These are phyloP conservation scores for Anhinga rufa DNA, from an alignment of 2,113 vertebrate genomes.

Conservation along the genomic window DNA sequence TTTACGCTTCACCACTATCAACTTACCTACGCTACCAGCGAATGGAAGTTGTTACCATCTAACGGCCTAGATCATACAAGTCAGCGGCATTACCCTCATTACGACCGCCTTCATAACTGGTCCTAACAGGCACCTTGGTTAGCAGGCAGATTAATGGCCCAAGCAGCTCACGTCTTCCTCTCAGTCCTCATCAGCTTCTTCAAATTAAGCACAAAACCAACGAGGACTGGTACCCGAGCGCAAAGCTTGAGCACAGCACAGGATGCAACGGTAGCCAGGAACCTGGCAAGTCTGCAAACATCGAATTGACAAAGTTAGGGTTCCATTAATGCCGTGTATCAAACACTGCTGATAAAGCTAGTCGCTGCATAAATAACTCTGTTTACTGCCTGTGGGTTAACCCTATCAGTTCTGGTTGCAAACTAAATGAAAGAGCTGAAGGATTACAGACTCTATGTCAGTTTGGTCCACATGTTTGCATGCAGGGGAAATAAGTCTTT, in stretches of 20 bases:
- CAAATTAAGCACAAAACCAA: not conserved
- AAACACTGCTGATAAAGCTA: not conserved
- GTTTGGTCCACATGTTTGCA: rapidly evolving
- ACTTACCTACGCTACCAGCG: too few species aligned
- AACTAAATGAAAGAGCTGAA: not conserved
- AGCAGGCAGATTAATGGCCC: not conserved
- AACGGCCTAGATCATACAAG: not conserved
- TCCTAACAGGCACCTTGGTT: not conserved
- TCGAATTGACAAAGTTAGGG: not conserved
- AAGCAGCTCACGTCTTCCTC: not conserved
- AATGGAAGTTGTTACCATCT: not conserved
- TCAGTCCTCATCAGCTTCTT: too few species aligned
- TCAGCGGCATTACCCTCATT: not conserved
- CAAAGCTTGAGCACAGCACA: not conserved
- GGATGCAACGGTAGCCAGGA: rapidly evolving
- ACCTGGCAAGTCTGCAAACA: not conserved
- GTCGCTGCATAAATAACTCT: not conserved
- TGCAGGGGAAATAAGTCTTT: not conserved
- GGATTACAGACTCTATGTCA: rapidly evolving
- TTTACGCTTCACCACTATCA: not conserved
- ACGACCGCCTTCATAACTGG: not conserved
- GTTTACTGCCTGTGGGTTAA: not conserved
- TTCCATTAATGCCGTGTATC: not conserved
- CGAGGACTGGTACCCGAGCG: rapidly evolving
- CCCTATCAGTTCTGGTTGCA: not conserved